Base-by-base conservation (phyloP, 2,113 vertebrate genomes). In the Cariama cristata region DNA sequence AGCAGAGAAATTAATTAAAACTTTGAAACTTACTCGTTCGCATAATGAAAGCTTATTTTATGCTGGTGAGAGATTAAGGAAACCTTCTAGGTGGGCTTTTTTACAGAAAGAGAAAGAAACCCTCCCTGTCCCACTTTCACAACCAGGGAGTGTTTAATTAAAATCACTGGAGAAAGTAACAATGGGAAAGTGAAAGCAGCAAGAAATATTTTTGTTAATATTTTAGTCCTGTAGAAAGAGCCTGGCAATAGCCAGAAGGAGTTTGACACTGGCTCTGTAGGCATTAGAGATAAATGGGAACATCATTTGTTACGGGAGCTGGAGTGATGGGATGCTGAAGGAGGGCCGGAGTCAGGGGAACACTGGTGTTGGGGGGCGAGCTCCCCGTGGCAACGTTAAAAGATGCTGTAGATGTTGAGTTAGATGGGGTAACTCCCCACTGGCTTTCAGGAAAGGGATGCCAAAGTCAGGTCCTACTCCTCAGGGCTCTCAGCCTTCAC, bases 1-100 rank as follows among this genome's bases (percentile, higher is more conserved):
- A 97, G 95, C 96, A 96, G 84, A 95, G 86, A 97, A 96, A 97
- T 97, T 95, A 96, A 97, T 97, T 97, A 96, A 91, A 96, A 91
- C 40, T 94, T 91, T 94, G 89, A 93, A 91, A 53, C 69, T 94
- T 85, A 73, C 71, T 93, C 0, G 0, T 66, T 91, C 91, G 77
- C 50, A 69, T 96, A 96, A 89, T 82, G 84, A 96, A 94, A 93
- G 66, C 59, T 87, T 86, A 82, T 94, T 94, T 94, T 95, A 87
- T 7, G 28, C 58, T 93, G 73, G 77, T 91, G 80, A 93, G 89
- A 94, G 91, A 97, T 96, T 96, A 97, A 79, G 73, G 77, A 62
- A 93, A 93, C 56, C 62, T 93, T 90, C 90, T 96, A 68, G 88
- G 93, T 95, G 93, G 80, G 58, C 49, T 79, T 79, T 96, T 89